A percentile compares a stretch with the other conserved stretches of the same genome.
These are phyloP conservation scores for Tragelaphus scriptus DNA, from an alignment of 2,113 vertebrate species.

Conservation along the genomic window DNA sequence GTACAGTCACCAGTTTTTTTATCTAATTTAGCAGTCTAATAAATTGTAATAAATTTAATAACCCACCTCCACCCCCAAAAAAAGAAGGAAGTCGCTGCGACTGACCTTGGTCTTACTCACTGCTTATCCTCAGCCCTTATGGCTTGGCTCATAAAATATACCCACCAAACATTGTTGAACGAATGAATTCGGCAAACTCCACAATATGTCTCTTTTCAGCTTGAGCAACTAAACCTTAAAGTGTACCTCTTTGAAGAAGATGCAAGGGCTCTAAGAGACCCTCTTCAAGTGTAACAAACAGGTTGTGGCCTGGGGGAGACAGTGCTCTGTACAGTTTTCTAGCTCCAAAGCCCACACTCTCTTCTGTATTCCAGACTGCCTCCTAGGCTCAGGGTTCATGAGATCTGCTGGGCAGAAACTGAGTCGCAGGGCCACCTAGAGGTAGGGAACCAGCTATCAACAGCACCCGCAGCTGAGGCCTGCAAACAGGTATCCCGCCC, in stretches of 20 bases:
- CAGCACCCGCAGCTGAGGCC: neutral
- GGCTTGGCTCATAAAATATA: neutral
- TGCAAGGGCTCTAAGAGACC: neutral
- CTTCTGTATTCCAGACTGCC: neutral
- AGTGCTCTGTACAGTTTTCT: neutral
- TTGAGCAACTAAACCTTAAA: neutral
- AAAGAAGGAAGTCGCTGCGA: neutral
- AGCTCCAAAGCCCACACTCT: neutral
- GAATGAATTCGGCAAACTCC: neutral
- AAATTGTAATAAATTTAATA: neutral
- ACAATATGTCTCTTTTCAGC: neutral
- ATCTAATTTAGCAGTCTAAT: neutral
- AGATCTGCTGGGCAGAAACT: neutral
- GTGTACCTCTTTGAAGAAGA: neutral
- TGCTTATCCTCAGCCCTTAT: neutral
- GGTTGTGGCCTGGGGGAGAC: no score
- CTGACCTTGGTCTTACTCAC: neutral
- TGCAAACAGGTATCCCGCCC: neutral
- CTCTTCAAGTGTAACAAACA: neutral
- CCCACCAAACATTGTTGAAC: neutral
- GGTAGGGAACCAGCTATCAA: neutral
- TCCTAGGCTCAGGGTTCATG: neutral
- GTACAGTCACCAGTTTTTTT: neutral
- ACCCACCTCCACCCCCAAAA: neutral
- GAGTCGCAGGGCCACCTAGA: neutral